phyloP scores from a whole-genome alignment of 2,113 vertebrate genomes.

The Podarcis raffonei region DNA sequence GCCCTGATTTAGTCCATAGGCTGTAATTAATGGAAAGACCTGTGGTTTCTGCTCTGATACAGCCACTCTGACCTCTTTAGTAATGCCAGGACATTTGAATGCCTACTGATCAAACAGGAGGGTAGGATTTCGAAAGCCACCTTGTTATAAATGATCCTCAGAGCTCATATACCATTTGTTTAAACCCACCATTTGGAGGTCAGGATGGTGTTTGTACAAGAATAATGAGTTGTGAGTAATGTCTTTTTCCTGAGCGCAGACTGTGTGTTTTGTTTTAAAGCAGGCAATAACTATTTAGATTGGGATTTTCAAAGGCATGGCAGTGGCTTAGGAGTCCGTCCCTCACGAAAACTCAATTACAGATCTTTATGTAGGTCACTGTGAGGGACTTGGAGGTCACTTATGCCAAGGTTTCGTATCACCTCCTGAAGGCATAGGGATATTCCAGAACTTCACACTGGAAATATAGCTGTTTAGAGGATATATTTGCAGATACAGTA shows the following conservation, averaged over 20 bases:
- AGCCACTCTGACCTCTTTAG: slow-evolving; percentile 1
- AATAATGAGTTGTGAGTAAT: slow-evolving; percentile 30
- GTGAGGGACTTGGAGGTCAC: background rate
- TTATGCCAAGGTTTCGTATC: background rate
- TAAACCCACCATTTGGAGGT: slow-evolving; percentile 32
- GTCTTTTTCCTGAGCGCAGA: slow-evolving; percentile 5
- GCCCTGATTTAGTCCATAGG: background rate
- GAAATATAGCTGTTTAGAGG: background rate
- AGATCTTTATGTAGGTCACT: background rate
- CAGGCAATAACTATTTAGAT: slow-evolving; percentile 26
- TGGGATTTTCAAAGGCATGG: slow-evolving; percentile 21
- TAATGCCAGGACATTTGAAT: background rate
- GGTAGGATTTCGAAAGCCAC: background rate
- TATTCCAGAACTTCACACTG: background rate
- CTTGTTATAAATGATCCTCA: slow-evolving; percentile 11
- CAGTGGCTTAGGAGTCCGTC: background rate
- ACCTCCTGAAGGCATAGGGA: background rate
- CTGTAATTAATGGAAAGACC: background rate
- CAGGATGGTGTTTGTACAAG: slow-evolving; percentile 19
- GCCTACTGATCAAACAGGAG: slow-evolving; percentile 10
- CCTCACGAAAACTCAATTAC: slow-evolving; percentile 3
- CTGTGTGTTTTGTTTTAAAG: slow-evolving; percentile 22
- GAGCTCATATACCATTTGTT: slow-evolving; percentile 9
- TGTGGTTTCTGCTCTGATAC: background rate
- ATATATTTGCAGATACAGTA: background rate